phyloP scores from a whole-genome alignment of 92 coral and sea anemone genomes.

The Epizoanthus ramosus region DNA sequence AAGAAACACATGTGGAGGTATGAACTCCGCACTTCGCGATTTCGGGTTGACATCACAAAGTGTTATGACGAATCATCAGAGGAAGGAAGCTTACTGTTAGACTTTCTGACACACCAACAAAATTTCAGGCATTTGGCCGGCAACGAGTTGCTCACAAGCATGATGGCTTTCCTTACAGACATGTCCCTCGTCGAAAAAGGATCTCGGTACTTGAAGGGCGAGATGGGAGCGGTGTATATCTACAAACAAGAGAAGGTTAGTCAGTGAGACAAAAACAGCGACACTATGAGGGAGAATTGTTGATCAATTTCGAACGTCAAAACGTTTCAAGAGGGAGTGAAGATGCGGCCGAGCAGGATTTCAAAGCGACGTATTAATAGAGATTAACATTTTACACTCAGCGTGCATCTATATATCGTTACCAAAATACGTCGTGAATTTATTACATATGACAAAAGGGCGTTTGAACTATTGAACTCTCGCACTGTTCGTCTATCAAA shows the following conservation, averaged over 20 bases:
- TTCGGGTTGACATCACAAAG: slow-evolving; percentile 53
- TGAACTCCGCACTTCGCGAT: slow-evolving; percentile 49
- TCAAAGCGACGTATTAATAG: not conserved
- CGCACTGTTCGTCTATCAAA: too few relatives aligned
- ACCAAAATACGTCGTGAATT: too few relatives aligned
- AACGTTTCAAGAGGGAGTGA: not conserved
- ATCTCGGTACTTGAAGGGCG: slow-evolving; percentile 36
- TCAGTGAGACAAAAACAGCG: not conserved
- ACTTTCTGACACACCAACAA: slow-evolving; percentile 42
- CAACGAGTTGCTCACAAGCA: slow-evolving; percentile 26
- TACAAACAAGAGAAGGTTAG: slow-evolving; percentile 28
- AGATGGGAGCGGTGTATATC: slow-evolving; percentile 44
- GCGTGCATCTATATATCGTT: too few relatives aligned
- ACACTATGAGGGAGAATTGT: not conserved
- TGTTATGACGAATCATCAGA: slow-evolving; percentile 52
- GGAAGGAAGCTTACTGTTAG: slow-evolving; percentile 35
- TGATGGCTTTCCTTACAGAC: slow-evolving; percentile 42
- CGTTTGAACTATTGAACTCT: too few relatives aligned
- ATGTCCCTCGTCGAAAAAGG: slow-evolving; percentile 41
- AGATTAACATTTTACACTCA: not conserved
- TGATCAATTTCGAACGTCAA: too few relatives aligned
- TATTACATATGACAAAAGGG: too few relatives aligned
- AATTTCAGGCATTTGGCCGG: slow-evolving; percentile 40
- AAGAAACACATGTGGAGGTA: slow-evolving; percentile 55
- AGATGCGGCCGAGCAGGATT: not conserved